A percentile compares a stretch with the other conserved stretches of the same genome.
These are phyloP conservation scores for Cyclopterus lumpus DNA, from an alignment of 2,797 vertebrate species.

Conservation along the genomic window DNA sequence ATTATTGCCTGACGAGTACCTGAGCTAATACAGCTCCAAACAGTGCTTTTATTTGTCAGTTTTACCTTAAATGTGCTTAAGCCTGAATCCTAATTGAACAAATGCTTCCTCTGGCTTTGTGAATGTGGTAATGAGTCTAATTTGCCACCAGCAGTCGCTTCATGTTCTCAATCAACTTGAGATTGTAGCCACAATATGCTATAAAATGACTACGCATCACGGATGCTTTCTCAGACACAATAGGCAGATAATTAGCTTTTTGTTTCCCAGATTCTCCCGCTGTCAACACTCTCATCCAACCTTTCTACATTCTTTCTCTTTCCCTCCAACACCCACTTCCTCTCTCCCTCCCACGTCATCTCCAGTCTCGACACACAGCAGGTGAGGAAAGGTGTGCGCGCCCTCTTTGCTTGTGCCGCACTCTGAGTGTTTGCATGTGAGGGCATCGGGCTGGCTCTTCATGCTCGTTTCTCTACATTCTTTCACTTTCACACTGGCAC, in stretches of 20 bases:
- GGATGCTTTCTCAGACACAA: background rate
- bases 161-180: background rate
- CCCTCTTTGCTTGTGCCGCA: background rate
- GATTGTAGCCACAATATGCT: background rate
- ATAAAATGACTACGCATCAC: background rate
- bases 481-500: slow-evolving; percentile 64
- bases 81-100: background rate
- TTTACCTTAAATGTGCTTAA: background rate
- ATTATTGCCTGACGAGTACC: background rate
- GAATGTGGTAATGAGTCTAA: background rate
- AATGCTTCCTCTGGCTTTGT: background rate
- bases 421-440: background rate
- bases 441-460: background rate
- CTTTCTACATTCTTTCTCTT: slow-evolving; percentile 33
- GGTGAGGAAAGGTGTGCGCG: background rate
- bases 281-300: slow-evolving; percentile 12
- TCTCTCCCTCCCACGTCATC: slow-evolving; percentile 2
- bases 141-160: background rate
- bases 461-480: background rate
- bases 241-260: background rate
- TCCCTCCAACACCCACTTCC: slow-evolving; percentile 5
- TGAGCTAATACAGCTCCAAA: background rate
- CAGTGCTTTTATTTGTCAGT: slow-evolving; percentile 1
- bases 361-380: slow-evolving; percentile 6
- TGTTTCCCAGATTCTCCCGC: slow-evolving; percentile 20